Evolutionary conservation across 2,888 invertebrate genomes (phyloP).

Genomic region (Lysandra bellargus): DNA sequence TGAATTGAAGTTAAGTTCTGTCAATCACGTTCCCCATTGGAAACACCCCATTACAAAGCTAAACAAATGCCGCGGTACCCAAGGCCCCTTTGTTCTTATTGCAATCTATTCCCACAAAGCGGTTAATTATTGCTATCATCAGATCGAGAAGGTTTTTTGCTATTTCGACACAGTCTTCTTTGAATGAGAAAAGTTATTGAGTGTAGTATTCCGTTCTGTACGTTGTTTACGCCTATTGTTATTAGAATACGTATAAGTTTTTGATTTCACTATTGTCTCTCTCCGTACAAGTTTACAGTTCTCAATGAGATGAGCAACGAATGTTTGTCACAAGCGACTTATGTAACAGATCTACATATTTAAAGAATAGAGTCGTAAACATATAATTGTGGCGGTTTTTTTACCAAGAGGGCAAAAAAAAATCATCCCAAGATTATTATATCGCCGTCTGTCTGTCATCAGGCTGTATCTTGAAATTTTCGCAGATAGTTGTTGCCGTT

Average conservation of each 20-base stretch:
- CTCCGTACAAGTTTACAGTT: background rate
- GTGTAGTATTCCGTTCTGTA: slow-evolving; percentile 36
- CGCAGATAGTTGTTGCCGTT: background rate
- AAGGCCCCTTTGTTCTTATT: slow-evolving; percentile 70
- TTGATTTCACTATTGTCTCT: slow-evolving; percentile 24
- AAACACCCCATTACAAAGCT: slow-evolving; percentile 49
- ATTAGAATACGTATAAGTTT: slow-evolving; percentile 31
- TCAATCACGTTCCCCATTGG: background rate
- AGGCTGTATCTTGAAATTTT: background rate
- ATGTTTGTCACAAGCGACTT: background rate
- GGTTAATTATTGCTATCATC: slow-evolving; percentile 67
- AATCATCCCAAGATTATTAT: background rate
- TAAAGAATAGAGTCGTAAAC: background rate
- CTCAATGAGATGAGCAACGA: slow-evolving; percentile 11
- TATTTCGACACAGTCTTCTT: slow-evolving; percentile 55
- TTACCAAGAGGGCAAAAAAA: background rate
- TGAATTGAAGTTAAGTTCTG: background rate
- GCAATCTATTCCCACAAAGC: slow-evolving; percentile 69
- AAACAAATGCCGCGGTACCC: slow-evolving; percentile 51
- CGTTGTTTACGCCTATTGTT: slow-evolving; percentile 41
- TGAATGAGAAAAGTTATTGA: slow-evolving; percentile 43
- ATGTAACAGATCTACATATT: background rate
- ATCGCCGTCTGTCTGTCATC: background rate
- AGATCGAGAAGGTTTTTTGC: slow-evolving; percentile 61
- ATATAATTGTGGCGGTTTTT: background rate